These are phyloP conservation scores for Apodemia hepburni DNA, from an alignment of 2,888 invertebrate species.

Conservation along the genomic window DNA sequence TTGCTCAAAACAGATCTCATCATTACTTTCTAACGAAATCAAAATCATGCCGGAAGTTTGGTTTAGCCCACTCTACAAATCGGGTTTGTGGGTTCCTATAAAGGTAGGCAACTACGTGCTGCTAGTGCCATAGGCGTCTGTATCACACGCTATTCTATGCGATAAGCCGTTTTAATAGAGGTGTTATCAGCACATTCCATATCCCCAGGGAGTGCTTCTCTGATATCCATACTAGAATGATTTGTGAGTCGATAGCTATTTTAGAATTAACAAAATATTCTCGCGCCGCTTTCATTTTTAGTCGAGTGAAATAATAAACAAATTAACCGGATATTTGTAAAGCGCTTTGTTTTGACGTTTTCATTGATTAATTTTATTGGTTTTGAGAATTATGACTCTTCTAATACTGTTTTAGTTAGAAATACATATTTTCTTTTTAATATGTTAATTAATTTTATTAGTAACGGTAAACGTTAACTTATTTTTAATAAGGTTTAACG, in stretches of 20 bases:
- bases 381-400: conserved; percentile 41
- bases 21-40: conserved; percentile 36
- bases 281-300: conserved; percentile 64
- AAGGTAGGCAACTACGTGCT: conserved; percentile 26
- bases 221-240: conserved; percentile 42
- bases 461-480: background rate
- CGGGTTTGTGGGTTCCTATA: conserved; percentile 54
- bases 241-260: conserved; percentile 71
- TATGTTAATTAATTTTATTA: background rate
- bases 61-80: conserved; percentile 46
- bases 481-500: too few relatives aligned
- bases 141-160: conserved; percentile 2
- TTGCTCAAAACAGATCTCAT: conserved; percentile 29
- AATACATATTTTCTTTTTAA: background rate
- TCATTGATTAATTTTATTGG: conserved; percentile 57
- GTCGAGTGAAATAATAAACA: conserved; percentile 61
- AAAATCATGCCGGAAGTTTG: conserved; percentile 45
- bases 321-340: conserved; percentile 55
- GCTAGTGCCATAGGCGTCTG: background rate
- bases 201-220: conserved; percentile 20
- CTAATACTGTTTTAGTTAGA: conserved; percentile 34
- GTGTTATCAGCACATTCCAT: conserved; percentile 9
- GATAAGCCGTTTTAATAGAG: conserved; percentile 1
- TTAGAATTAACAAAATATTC: conserved; percentile 61
- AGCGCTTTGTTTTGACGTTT: conserved; percentile 52